phyloP scores from a whole-genome alignment of 2,888 invertebrate species.

The Drosophila nr. perissopoda region DNA sequence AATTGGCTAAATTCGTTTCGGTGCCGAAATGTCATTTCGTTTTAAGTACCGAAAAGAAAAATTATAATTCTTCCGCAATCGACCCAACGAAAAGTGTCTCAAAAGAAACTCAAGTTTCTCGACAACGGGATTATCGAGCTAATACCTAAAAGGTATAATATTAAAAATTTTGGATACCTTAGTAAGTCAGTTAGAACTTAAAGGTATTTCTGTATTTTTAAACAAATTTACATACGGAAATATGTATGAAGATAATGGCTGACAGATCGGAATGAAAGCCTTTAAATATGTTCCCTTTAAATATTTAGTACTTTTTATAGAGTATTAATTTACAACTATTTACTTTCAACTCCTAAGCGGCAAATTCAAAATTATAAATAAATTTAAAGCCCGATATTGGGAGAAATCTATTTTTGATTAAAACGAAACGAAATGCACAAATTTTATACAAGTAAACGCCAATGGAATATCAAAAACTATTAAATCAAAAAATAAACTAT shows the following conservation, averaged over 20 bases:
- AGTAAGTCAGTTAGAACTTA: not conserved
- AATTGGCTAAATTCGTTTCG: constrained; percentile 59
- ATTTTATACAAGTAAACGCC: constrained; percentile 51
- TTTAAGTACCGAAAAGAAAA: constrained; percentile 7
- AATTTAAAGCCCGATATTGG: not conserved
- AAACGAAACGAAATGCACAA: constrained; percentile 51
- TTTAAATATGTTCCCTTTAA: not conserved
- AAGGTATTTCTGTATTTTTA: not conserved
- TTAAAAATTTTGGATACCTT: not conserved
- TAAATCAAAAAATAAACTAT: constrained; percentile 64
- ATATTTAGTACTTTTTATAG: not conserved
- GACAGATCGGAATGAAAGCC: not conserved
- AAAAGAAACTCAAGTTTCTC: not conserved
- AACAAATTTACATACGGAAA: not conserved
- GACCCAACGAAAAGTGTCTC: constrained; percentile 14
- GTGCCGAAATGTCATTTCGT: constrained; percentile 34
- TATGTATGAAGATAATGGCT: not conserved
- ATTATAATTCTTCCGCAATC: not conserved
- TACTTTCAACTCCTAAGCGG: not conserved
- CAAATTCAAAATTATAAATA: not conserved
- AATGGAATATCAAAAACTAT: constrained; percentile 50
- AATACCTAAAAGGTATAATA: constrained; percentile 59
- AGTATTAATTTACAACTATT: not conserved
- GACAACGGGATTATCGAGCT: constrained; percentile 22
- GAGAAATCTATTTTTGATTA: constrained; percentile 33